Evolutionary conservation across 2,888 invertebrate species (phyloP).

Genomic region (Cheilosia vernalis): DNA sequence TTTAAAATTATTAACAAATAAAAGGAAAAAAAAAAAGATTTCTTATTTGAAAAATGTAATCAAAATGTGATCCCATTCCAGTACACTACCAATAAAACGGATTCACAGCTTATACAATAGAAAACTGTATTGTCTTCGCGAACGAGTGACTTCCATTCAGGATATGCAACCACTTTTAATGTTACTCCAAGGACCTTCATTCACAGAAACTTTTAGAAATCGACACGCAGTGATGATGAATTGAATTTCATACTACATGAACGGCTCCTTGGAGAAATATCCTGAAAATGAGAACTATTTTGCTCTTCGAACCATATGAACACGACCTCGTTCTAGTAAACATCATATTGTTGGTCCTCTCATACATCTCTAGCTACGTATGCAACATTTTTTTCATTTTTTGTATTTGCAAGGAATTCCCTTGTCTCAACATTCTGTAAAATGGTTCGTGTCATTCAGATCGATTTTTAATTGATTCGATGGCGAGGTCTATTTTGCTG

Average conservation of each 20-base stretch:
- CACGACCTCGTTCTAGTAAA: slow-evolving; percentile 2
- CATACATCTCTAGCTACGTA: too few species aligned
- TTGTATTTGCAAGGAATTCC: not conserved
- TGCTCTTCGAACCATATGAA: not conserved
- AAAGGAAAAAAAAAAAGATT: too few species aligned
- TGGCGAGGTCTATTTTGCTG: not conserved
- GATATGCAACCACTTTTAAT: slow-evolving; percentile 1
- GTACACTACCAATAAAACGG: too few species aligned
- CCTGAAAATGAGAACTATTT: slow-evolving; percentile 13
- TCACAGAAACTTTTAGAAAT: slow-evolving; percentile 17
- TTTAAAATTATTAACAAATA: too few species aligned
- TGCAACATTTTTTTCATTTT: not conserved
- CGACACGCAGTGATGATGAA: slow-evolving; percentile 38
- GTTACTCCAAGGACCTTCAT: slow-evolving; percentile 26
- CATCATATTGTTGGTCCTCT: not conserved
- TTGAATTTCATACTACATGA: slow-evolving; percentile 22
- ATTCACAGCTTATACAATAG: not conserved
- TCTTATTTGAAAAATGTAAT: too few species aligned
- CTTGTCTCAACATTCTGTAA: not conserved
- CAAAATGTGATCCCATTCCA: too few species aligned
- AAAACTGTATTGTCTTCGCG: not conserved
- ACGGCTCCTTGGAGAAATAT: slow-evolving; percentile 38
- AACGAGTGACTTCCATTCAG: not conserved
- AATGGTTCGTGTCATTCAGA: not conserved
- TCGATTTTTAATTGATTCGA: slow-evolving; percentile 14